Conservation (phyloP, 2,797 vertebrate genomes). For the Anas georgica region DNA sequence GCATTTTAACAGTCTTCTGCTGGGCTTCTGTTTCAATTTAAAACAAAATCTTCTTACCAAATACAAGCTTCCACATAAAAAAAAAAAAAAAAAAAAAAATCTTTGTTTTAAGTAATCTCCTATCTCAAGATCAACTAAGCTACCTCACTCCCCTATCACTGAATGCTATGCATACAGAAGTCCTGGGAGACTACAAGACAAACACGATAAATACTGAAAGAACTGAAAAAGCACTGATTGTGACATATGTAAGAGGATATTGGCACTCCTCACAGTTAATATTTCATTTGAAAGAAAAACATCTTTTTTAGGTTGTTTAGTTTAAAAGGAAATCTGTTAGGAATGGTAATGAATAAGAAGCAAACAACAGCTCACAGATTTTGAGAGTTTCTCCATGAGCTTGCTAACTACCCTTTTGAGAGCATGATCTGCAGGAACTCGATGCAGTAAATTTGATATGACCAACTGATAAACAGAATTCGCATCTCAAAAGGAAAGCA, state of each 20-base stretch:
- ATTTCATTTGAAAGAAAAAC: background rate
- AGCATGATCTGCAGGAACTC: background rate
- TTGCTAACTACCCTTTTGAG: background rate
- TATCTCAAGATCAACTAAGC: background rate
- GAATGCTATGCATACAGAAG: background rate
- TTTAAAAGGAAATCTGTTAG: background rate
- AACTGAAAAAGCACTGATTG: background rate
- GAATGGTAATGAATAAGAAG: background rate
- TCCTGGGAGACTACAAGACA: background rate
- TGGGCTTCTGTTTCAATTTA: background rate
- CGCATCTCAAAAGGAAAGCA: background rate
- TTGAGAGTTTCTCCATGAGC: background rate
- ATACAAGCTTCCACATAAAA: background rate
- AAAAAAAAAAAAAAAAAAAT: background rate
- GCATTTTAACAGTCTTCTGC: background rate
- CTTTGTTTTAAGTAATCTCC: background rate
- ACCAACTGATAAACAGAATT: background rate
- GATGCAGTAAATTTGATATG: background rate
- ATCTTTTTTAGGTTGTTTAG: background rate
- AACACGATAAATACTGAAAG: background rate
- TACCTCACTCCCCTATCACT: background rate
- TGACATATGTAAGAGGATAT: background rate
- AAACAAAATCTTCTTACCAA: background rate
- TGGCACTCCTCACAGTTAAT: background rate
- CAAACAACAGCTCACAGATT: background rate